Conservation (phyloP, 2,888 invertebrate genomes). For the Zonitis immaculata region DNA sequence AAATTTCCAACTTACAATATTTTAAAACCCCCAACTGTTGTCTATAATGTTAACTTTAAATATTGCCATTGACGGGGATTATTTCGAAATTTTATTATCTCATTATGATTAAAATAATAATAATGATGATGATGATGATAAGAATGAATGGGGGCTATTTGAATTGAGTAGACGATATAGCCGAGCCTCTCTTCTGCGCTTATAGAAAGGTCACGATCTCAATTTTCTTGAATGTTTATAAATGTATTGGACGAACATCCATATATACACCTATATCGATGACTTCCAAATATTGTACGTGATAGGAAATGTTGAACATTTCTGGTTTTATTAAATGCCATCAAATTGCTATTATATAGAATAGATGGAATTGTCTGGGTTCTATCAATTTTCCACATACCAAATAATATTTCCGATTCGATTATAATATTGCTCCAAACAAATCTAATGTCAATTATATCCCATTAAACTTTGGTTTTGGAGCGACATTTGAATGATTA, state of each 20-base stretch:
- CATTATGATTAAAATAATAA: no score
- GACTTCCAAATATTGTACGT: conserved; percentile 44
- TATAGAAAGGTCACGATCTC: conserved; percentile 44
- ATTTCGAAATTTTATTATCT: no score
- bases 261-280: no score
- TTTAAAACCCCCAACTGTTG: no score
- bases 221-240: conserved; percentile 44
- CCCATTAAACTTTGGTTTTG: no score
- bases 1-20: no score
- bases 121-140: no score
- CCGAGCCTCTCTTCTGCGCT: conserved; percentile 13
- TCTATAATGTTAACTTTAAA: no score
- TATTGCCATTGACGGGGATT: no score
- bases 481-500: no score
- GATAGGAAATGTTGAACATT: conserved; percentile 37
- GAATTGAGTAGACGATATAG: conserved; percentile 3
- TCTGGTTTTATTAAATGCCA: conserved; percentile 28
- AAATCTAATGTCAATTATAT: no score
- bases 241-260: conserved; percentile 45
- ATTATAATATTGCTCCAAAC: no score
- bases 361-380: not conserved
- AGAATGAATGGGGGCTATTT: conserved; percentile 14
- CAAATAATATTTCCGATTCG: not conserved
- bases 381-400: not conserved
- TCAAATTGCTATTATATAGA: conserved; percentile 9